Conservation (phyloP, 2,113 vertebrate species). For the Phylloscopus trochilus region DNA sequence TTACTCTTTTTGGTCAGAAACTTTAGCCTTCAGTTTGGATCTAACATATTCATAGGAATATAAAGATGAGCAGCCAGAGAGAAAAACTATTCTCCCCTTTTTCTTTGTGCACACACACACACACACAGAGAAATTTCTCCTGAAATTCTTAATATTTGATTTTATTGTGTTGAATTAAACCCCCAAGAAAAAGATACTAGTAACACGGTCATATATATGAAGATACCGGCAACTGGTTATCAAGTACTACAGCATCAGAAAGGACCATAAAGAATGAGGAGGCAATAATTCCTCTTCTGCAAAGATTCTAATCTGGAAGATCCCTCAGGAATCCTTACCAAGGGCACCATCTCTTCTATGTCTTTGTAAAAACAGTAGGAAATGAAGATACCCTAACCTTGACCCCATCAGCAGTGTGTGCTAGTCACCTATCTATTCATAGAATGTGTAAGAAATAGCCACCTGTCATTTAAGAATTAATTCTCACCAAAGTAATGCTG, state of each 20-base stretch:
- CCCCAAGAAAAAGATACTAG: not conserved
- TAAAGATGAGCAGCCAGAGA: not conserved
- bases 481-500: not conserved
- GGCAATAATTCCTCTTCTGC: not conserved
- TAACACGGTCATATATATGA: not conserved
- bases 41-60: not conserved
- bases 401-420: not conserved
- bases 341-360: not conserved
- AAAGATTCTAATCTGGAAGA: not conserved
- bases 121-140: not conserved
- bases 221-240: not conserved
- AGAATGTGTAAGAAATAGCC: not conserved
- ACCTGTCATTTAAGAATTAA: not conserved
- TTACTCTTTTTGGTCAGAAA: not conserved
- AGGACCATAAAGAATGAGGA: not conserved
- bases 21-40: not conserved
- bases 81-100: not conserved
- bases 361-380: not conserved
- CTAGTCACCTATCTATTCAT: not conserved
- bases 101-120: not conserved
- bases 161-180: not conserved
- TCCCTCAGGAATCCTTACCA: not conserved
- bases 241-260: not conserved
- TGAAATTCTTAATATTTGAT: not conserved
- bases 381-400: not conserved